Conservation (phyloP, 2,797 vertebrate species). For the Epinephelus awoara region DNA sequence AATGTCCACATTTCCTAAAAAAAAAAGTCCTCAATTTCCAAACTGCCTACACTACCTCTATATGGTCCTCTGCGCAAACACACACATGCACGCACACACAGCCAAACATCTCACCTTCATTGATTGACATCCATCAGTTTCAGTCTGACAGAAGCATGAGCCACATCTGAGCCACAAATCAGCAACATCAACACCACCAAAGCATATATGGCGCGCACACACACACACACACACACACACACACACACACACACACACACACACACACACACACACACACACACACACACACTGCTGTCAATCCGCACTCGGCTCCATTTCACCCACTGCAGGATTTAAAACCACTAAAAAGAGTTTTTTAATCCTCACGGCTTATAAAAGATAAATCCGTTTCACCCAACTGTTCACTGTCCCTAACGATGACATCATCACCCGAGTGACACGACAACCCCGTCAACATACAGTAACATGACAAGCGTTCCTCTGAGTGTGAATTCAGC, state of each 20-base stretch:
- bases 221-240: background rate
- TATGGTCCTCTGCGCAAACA: background rate
- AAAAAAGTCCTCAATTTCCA: background rate
- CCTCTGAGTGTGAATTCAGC: background rate
- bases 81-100: background rate
- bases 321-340: constrained; percentile 55
- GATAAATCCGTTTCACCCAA: constrained; percentile 66
- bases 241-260: constrained; percentile 17
- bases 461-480: background rate
- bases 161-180: constrained; percentile 2
- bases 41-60: background rate
- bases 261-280: constrained; percentile 20
- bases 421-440: constrained; percentile 36
- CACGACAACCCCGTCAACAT: background rate
- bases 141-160: constrained; percentile 13
- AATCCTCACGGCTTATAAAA: constrained; percentile 69
- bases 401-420: constrained; percentile 30
- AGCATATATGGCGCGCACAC: background rate
- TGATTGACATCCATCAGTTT: constrained; percentile 19
- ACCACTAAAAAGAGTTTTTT: constrained; percentile 56
- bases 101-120: constrained; percentile 57
- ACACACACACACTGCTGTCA: constrained; percentile 6
- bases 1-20: background rate
- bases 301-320: constrained; percentile 33
- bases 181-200: background rate